Evolutionary conservation across 2,888 invertebrate genomes (phyloP), one percentile per base, ranked within the genome.

Genomic region (Athalia circularis): DNA sequence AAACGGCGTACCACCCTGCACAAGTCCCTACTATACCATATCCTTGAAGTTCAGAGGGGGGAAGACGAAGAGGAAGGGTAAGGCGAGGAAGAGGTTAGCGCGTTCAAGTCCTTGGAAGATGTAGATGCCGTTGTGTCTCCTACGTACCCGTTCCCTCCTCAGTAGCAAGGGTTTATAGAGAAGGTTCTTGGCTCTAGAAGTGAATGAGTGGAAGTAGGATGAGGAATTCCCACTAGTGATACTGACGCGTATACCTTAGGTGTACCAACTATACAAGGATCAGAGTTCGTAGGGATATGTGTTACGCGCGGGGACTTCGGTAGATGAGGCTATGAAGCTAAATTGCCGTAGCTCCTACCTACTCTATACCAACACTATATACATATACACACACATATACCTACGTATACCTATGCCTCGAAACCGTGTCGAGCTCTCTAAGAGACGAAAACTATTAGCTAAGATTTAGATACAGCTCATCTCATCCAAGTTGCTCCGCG

Each of bases 371-470:
- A 4, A 29, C 29, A 29, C 2, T 29, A 29, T 29, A 29, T 29
- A 29, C 29, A 29, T 29, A 29, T 29, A 29, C 29, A 29, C 2
- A 29, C 29, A 29, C 29, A 0, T 29, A 29, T 29, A 45, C 7
- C 59, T 45, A n/a, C n/a, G n/a, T n/a, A n/a, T 54, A 50, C 29
- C 29, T 29, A 2, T 29, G 29, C 29, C 29, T 29, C 2, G 29
- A 29, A 29, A 29, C 29, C 29, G 29, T 29, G 29, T 29, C 29
- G 29, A 29, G 29, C 29, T 29, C 29, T 29, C 29, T 29, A 29
- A 29, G 29, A 82, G 84, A 83, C 84, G 82, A 84, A 75, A 85
- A 87, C 86, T 87, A 86, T 87, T 87, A 87, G 86, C 85, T 81
- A 84, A 84, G 85, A 87, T 87, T 85, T 84, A 85, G 83, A 83